Conservation (phyloP, 2,113 vertebrate species). For the Mystacornis crossleyi region DNA sequence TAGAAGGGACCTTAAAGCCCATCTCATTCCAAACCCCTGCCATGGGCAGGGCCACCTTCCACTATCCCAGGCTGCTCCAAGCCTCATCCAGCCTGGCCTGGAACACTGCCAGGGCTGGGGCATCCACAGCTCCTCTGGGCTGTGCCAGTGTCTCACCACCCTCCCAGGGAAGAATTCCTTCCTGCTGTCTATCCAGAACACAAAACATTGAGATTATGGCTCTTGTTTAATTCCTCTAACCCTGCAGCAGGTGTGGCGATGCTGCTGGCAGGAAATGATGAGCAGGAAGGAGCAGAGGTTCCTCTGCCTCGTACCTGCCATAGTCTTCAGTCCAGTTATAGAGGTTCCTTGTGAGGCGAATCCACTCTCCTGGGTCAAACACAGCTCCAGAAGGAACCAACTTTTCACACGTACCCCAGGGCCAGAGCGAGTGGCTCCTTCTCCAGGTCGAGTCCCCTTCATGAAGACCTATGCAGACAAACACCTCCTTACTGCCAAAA, state of each 20-base stretch:
- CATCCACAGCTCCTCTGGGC: not conserved
- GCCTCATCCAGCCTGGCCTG: not conserved
- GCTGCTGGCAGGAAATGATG: not conserved
- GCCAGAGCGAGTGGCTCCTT: constrained; percentile 86
- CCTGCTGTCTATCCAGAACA: not conserved
- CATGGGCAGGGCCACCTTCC: not conserved
- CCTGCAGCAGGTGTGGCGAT: not conserved
- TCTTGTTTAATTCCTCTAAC: not conserved
- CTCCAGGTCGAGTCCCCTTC: constrained; percentile 92
- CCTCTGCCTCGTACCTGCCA: constrained; percentile 55
- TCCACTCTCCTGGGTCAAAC: constrained; percentile 88
- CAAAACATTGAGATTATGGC: not conserved
- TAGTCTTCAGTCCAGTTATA: constrained; percentile 95
- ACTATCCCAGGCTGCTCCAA: not conserved
- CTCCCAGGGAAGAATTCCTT: not conserved
- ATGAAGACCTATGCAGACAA: constrained; percentile 92
- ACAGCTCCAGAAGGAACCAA: constrained; percentile 77
- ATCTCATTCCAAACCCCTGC: not conserved
- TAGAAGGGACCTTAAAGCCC: not conserved
- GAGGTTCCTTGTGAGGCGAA: constrained; percentile 79
- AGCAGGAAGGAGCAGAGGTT: not conserved
- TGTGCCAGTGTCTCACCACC: not conserved
- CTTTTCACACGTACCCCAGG: constrained; percentile 91
- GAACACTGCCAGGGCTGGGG: not conserved
- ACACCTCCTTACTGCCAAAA: constrained; percentile 83